Evolutionary conservation across 2,113 vertebrate genomes (phyloP), one percentile per base, ranked within the genome.

Genomic region (Ictidomys tridecemlineatus): DNA sequence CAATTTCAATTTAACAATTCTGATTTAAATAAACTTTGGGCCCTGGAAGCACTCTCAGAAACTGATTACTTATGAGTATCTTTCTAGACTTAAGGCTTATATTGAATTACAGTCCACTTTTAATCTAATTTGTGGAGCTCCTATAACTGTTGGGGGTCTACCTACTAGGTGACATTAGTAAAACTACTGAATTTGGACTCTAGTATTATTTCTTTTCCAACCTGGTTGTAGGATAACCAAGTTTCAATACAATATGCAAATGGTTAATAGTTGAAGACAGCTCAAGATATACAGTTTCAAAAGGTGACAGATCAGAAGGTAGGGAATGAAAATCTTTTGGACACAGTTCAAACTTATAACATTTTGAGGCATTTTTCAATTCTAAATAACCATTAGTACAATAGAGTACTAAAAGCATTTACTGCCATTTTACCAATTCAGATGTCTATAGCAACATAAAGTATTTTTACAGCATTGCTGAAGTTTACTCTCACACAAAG

Each of bases 251-350:
- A 94, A 79, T 74, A 90, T 63, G 85, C 89, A 93, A 96, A 96
- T 30, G 12, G 95, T 97, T 98, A 97, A 96, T 85, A 97, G 96
- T 97, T 97, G 96, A 98, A 98, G 98, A 98, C 96, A 98, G 96
- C 97, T 98, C 86, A 98, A 94, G 96, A 98, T 98, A 98, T 90
- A 98, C 87, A 97, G 95, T 98, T 98, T 98, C 98, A 98, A 98
- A 98, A 96, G 96, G 97, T 95, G 97, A 96, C 93, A 98, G 96
- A 98, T 98, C 94, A 94, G 96, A 98, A 97, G 97, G 98, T 97
- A 97, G 97, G 89, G 96, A 97, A 97, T 89, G 98, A 98, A 98
- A 98, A 98, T 98, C 97, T 98, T 98, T 97, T 98, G 97, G 98
- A 98, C 98, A 97, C 97, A 96, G 95, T 98, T 98, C 98, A 98